Percentiles rank a stretch among this genome's conserved stretches.
Conservation (phyloP, 2,113 vertebrate genomes). For the Nycticryphes semicollaris region DNA sequence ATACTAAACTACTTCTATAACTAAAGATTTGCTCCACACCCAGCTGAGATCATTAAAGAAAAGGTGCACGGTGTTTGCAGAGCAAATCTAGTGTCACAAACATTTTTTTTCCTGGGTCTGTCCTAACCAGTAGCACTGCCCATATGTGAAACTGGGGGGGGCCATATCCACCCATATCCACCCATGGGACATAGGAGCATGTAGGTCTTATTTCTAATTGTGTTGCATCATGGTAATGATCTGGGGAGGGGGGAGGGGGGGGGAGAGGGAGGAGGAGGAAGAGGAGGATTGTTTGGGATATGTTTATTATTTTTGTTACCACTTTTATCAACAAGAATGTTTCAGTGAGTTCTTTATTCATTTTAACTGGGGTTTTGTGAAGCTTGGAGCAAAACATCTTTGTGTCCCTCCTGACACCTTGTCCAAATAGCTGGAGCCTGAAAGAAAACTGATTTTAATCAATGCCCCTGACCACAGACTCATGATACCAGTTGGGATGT, state of each 20-base stretch:
- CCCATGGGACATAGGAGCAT: accelerated
- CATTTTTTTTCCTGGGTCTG: not conserved
- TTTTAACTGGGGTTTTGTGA: not conserved
- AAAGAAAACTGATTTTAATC: not conserved
- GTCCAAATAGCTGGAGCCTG: not conserved
- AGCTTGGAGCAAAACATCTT: accelerated
- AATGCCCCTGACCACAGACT: accelerated
- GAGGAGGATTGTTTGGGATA: not conserved
- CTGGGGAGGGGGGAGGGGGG: not conserved
- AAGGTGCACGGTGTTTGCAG: not conserved
- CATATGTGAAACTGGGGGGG: no score
- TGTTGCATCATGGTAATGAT: not conserved
- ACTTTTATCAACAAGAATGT: not conserved
- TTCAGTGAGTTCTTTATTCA: not conserved
- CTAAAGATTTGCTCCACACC: not conserved
- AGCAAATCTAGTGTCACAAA: not conserved
- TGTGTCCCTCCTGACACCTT: not conserved
- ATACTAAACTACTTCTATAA: not conserved
- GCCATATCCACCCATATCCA: no score
- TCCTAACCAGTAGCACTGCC: not conserved
- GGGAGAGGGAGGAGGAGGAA: no score
- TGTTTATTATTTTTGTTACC: not conserved
- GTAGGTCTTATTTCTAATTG: not conserved
- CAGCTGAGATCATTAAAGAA: not conserved
- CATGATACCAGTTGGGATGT: not conserved